phyloP scores from a whole-genome alignment of 2,113 vertebrate genomes.

The Malurus cyaneus region DNA sequence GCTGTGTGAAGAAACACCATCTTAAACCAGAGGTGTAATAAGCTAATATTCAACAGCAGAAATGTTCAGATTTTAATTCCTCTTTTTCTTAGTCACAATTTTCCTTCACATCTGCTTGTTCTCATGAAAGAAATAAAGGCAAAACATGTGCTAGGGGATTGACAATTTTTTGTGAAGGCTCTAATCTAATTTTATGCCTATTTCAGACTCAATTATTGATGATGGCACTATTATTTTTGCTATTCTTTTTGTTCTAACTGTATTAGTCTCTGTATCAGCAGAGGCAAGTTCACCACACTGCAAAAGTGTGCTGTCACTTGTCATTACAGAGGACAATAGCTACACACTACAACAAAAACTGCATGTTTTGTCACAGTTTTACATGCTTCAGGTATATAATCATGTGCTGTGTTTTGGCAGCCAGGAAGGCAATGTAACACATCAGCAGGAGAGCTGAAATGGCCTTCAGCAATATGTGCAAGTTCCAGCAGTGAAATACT shows the following conservation, averaged over 20 bases:
- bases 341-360: neutral
- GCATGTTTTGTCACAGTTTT: neutral
- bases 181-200: neutral
- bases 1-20: neutral
- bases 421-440: neutral
- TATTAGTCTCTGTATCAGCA: neutral
- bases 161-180: neutral
- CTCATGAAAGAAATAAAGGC: neutral
- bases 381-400: neutral
- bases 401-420: neutral
- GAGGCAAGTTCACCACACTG: neutral
- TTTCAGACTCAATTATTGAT: neutral
- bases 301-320: neutral
- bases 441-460: neutral
- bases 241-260: neutral
- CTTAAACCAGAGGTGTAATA: neutral
- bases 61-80: neutral
- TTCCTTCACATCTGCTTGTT: neutral
- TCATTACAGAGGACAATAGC: neutral
- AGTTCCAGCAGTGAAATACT: slow-evolving; percentile 34
- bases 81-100: neutral
- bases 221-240: neutral
- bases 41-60: neutral
- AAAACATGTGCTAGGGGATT: neutral
- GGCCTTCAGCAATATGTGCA: slow-evolving; percentile 5